Conservation (phyloP, 2,888 invertebrate genomes). For the Vesta saturnalis region DNA sequence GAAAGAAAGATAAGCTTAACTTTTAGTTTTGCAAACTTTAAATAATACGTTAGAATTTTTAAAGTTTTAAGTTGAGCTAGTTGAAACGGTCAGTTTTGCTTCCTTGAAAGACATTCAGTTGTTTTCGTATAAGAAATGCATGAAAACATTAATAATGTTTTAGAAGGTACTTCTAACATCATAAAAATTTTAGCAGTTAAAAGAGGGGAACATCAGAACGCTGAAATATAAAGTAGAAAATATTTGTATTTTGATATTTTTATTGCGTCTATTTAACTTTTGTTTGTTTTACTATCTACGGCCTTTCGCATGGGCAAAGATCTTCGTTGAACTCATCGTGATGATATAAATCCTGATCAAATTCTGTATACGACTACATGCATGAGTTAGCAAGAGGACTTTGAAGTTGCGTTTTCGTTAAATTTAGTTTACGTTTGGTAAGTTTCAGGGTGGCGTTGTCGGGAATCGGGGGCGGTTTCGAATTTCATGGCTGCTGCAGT, state of each 20-base stretch:
- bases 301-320: conserved; percentile 22
- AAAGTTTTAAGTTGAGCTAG: neutral
- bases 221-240: conserved; percentile 6
- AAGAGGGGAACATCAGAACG: neutral
- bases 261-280: conserved; percentile 16
- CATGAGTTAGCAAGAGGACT: conserved; percentile 50
- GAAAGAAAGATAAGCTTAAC: too few species aligned
- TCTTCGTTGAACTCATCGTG: conserved; percentile 21
- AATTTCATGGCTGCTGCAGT: conserved; percentile 49
- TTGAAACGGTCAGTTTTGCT: neutral
- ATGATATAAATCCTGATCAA: conserved; percentile 41
- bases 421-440: conserved; percentile 57
- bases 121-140: conserved; percentile 22
- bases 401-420: conserved; percentile 57
- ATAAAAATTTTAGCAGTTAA: conserved; percentile 16
- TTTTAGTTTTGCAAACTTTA: too few species aligned
- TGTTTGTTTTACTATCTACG: conserved; percentile 10
- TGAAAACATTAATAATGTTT: conserved; percentile 16
- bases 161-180: conserved; percentile 13
- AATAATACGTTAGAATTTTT: neutral
- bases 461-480: conserved; percentile 45
- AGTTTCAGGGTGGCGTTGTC: conserved; percentile 47
- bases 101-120: neutral
- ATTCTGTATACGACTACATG: conserved; percentile 46
- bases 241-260: conserved; percentile 11